Base-by-base conservation (phyloP, 2,797 vertebrate species). In the Ficedula albicollis region DNA sequence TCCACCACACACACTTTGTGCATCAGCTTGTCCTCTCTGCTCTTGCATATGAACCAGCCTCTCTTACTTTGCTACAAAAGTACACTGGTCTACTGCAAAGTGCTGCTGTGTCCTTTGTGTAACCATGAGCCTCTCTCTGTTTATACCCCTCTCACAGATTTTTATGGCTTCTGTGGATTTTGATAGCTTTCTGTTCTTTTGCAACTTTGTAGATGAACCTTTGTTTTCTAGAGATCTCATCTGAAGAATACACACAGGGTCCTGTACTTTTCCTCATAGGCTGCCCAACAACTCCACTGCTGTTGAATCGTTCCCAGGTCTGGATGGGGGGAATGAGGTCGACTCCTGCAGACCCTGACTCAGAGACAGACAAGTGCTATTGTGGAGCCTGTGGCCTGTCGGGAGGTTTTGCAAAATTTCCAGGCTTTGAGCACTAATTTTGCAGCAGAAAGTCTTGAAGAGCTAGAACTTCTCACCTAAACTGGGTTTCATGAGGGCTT, bases 381-480 rank as follows among this genome's bases (percentile, higher is more conserved):
- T 55, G 15, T 46, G 43, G 43, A 62, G 16, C 39, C 48, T 26
- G 5, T 49, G 48, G 27, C 18, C n/a, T 86, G 46, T 12, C 2
- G 2, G 48, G 29, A 73, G n/a, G 8, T 83, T 67, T 13, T 29
- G 41, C 52, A 55, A 91, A 82, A 39, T 4, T 26, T 87, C 9
- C 26, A 75, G 68, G 6, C 30, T 68, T 46, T 26, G 32, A 68
- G 34, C 23, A 23, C 12, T 83, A 77, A 55, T 60, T 81, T 82
- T 3, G 0, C 44, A 64, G 49, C 25, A 83, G 39, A 85, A 89
- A 72, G 38, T 48, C 56, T 91, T 13, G 16, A 89, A 91, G 22
- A 54, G 11, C 38, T 93, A 68, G 52, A 48, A 68, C 68, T 87
- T 87, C 60, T 83, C 76, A 75, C 58, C 32, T 72, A 46, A 92